A percentile compares a stretch with the other conserved stretches of the same genome.
Evolutionary conservation across 1,140 invertebrate species (phyloP).

Genomic region (Megalopta genalis): DNA sequence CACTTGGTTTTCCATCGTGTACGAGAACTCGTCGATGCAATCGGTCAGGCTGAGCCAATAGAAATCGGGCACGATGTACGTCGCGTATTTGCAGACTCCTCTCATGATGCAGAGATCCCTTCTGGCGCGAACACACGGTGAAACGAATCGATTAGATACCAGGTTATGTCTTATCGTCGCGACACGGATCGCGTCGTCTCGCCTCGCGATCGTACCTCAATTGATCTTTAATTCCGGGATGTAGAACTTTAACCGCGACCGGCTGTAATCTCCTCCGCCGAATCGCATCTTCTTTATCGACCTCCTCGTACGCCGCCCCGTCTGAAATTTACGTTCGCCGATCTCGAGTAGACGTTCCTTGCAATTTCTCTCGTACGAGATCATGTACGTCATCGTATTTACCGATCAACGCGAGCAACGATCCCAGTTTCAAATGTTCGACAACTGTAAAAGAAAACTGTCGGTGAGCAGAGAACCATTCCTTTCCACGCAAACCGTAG

Average conservation of each 20-base stretch:
- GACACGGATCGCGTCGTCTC: neutral
- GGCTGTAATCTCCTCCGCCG: conserved; percentile 51
- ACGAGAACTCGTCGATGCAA: conserved; percentile 80
- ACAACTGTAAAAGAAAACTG: conserved; percentile 37
- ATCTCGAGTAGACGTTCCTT: neutral
- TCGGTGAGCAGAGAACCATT: neutral
- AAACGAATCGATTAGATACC: neutral
- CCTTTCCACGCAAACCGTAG: neutral
- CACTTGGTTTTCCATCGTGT: conserved; percentile 79
- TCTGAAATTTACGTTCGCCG: no score
- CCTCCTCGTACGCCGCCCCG: conserved; percentile 2
- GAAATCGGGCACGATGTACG: conserved; percentile 73
- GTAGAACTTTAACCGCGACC: conserved; percentile 78
- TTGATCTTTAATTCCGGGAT: conserved; percentile 74
- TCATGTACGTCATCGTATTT: conserved; percentile 4
- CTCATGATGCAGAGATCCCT: conserved; percentile 78
- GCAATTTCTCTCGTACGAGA: neutral
- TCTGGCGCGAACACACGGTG: conserved; percentile 48
- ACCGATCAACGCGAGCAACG: conserved; percentile 36
- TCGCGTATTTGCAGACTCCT: conserved; percentile 66
- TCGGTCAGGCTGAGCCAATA: conserved; percentile 79
- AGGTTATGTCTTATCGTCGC: neutral
- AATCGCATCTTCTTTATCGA: neutral
- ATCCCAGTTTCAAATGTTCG: conserved; percentile 50
- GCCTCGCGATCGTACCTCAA: conserved; percentile 56